Evolutionary conservation across 2,797 vertebrate genomes (phyloP).

Genomic region (Oryzias dopingdopingensis): DNA sequence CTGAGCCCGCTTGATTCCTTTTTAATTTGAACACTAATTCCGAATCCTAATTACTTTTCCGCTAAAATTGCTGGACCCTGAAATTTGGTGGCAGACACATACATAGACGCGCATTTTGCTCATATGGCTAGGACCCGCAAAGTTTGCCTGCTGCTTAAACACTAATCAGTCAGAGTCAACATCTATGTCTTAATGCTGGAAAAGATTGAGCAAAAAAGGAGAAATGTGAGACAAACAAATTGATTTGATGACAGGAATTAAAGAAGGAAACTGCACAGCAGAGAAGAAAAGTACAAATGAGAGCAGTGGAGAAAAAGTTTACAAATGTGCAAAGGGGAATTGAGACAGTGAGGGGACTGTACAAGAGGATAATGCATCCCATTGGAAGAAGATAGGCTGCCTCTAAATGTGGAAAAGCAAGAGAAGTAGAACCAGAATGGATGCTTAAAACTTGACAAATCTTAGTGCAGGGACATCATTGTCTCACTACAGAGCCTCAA

Average conservation of each 20-base stretch:
- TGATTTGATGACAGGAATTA: slow-evolving; percentile 20
- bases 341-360: slow-evolving; percentile 26
- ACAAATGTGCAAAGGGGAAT: slow-evolving; percentile 31
- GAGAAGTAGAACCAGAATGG: slow-evolving; percentile 11
- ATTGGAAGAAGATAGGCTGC: slow-evolving; percentile 32
- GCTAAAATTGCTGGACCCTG: slow-evolving; percentile 88
- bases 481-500: slow-evolving; percentile 30
- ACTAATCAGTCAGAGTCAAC: slow-evolving; percentile 54
- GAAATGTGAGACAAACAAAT: slow-evolving; percentile 3
- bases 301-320: slow-evolving; percentile 20
- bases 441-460: slow-evolving; percentile 31
- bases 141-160: slow-evolving; percentile 49
- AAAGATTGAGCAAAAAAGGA: slow-evolving; percentile 9
- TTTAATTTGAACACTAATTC: slow-evolving; percentile 98
- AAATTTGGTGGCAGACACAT: slow-evolving; percentile 84
- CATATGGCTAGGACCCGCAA: slow-evolving; percentile 32
- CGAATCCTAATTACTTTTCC: slow-evolving; percentile 95
- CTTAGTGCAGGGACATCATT: slow-evolving; percentile 11
- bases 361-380: slow-evolving; percentile 55
- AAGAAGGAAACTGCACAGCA: slow-evolving; percentile 31
- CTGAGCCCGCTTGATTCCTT: slow-evolving; percentile 87
- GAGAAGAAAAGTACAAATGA: slow-evolving; percentile 19
- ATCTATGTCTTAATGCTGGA: slow-evolving; percentile 50
- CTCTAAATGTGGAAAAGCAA: slow-evolving; percentile 12
- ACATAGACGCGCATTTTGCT: slow-evolving; percentile 45